Evolutionary conservation across 2,888 invertebrate species (phyloP), one percentile per base, ranked within the genome.

Genomic region (Pomacea canaliculata): DNA sequence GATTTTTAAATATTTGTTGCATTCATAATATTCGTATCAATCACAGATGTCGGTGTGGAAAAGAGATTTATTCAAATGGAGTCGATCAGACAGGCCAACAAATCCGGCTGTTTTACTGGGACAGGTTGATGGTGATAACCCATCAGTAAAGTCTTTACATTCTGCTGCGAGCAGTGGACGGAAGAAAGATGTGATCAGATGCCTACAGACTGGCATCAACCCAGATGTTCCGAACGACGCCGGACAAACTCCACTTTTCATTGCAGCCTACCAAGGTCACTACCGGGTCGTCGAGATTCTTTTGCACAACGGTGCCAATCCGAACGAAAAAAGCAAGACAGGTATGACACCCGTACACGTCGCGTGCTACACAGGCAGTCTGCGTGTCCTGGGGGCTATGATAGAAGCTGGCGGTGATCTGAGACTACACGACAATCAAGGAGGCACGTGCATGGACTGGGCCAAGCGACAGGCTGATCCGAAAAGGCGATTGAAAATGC

Each of bases 301-400:
- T 19, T 83, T 92, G 48, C 83, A 87, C 68, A 81, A 88, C 73
- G 91, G 91, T 75, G 92, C 92, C 23, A 88, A 91, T 81, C 91
- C 92, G n/a, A 92, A 92, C 83, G 86, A 86, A 66, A 87, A 90
- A 78, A 89, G 90, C 78, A 84, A 87, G 27, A 85, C 85, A 77
- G 91, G 91, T 7, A 85, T 87, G 78, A 92, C 92, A 2, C 89
- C 92, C 27, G 86, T 91, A 16, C 92, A 92, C 84, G 91, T 87
- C 56, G 91, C 91, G 12, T 89, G 90, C 77, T 91, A 86, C 79
- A 82, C 83, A 66, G 91, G 91, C 7, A 89, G 89, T 79, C 76
- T 88, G 51, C 84, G 86, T 68, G 84, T 90, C 51, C 77, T 92
- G 23, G 85, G 87, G 27, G 82, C 86, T 48, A 83, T 92, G 62